phyloP scores from a whole-genome alignment of 2,113 vertebrate genomes.

The Tyto alba region DNA sequence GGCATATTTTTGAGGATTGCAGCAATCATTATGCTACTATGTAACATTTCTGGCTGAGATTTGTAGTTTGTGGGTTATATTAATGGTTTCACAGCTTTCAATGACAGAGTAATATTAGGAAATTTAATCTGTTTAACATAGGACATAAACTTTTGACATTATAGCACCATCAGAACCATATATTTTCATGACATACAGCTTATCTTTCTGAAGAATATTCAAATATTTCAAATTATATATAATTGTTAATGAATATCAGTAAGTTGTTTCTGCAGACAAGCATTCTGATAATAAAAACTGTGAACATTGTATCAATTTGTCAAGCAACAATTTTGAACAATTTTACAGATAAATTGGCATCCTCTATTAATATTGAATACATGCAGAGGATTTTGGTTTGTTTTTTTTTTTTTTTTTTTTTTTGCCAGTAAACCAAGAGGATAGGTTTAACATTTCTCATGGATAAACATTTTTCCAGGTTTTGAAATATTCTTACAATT shows the following conservation, averaged over 20 bases:
- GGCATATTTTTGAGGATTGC: background rate
- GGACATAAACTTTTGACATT: background rate
- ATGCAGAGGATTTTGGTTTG: background rate
- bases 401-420: accelerated
- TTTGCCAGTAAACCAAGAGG: background rate
- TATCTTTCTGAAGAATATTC: background rate
- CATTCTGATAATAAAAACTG: background rate
- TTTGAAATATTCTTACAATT: background rate
- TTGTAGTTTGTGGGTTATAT: background rate
- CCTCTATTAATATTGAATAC: background rate
- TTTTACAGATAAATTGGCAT: background rate
- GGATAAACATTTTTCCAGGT: background rate
- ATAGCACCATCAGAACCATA: background rate
- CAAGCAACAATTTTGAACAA: background rate
- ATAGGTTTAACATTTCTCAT: background rate
- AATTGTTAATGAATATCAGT: accelerated
- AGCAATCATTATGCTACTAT: background rate
- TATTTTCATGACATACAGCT: background rate
- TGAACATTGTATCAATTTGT: background rate
- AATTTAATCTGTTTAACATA: background rate
- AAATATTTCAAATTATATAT: background rate
- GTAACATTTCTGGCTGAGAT: background rate
- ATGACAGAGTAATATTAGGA: background rate
- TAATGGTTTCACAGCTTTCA: background rate
- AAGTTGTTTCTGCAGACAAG: background rate